These are phyloP conservation scores for Trematocara variabile DNA, from an alignment of 2,113 vertebrate species.

Conservation along the genomic window DNA sequence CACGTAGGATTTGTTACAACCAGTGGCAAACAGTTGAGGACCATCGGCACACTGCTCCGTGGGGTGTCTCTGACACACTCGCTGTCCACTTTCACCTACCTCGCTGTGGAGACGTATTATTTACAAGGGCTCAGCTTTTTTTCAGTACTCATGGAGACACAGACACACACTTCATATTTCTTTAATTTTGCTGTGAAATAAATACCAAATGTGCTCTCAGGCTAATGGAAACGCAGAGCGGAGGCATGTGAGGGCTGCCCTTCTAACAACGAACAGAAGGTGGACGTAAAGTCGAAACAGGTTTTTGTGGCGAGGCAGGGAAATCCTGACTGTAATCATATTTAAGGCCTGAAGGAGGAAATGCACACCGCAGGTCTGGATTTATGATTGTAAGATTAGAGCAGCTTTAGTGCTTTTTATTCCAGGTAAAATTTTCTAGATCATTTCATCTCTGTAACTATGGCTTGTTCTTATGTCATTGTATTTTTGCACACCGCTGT, in stretches of 20 bases:
- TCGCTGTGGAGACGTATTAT: neutral
- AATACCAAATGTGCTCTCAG: conserved; percentile 5
- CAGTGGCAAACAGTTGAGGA: conserved; percentile 26
- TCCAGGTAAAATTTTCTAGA: neutral
- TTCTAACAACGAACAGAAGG: conserved; percentile 28
- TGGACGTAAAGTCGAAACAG: conserved; percentile 39
- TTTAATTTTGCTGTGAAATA: conserved; percentile 26
- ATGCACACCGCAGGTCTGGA: conserved; percentile 8
- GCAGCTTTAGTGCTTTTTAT: neutral
- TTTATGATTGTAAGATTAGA: neutral
- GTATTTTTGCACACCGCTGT: too few relatives aligned
- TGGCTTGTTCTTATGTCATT: too few relatives aligned
- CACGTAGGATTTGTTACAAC: neutral
- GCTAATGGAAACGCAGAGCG: neutral
- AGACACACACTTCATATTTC: conserved; percentile 6
- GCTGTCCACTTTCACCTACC: neutral
- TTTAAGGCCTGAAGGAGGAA: conserved; percentile 4
- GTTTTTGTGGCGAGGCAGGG: conserved; percentile 21
- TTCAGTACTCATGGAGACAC: neutral
- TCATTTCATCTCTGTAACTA: neutral
- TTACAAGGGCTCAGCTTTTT: neutral
- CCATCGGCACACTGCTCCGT: conserved; percentile 4
- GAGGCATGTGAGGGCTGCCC: conserved; percentile 1
- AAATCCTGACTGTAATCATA: conserved; percentile 16
- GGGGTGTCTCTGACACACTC: neutral